Conservation (phyloP, 2,113 vertebrate species). For the Tyrannus savana region DNA sequence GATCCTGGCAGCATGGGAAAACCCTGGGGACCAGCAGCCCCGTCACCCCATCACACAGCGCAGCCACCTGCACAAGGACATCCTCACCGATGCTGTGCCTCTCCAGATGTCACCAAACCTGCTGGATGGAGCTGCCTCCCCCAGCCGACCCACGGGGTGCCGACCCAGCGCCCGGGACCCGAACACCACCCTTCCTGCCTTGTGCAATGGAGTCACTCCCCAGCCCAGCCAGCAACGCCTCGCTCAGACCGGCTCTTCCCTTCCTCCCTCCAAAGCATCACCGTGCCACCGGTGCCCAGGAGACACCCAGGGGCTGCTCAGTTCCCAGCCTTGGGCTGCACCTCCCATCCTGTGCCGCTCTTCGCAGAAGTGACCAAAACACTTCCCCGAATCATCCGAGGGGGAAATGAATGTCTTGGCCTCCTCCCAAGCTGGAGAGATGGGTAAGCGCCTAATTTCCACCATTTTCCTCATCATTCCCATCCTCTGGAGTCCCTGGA, state of each 20-base stretch:
- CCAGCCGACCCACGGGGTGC: rapidly evolving
- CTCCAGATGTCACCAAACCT: not conserved
- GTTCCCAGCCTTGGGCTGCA: not conserved
- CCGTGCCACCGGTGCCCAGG: rapidly evolving
- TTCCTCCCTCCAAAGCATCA: not conserved
- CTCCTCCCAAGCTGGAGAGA: not conserved
- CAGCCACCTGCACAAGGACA: rapidly evolving
- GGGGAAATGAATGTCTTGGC: not conserved
- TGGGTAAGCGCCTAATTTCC: not conserved
- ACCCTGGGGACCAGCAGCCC: not conserved
- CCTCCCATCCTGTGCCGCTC: constrained; percentile 22
- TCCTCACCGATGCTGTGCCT: not conserved
- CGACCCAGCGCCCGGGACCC: not conserved
- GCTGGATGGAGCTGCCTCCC: not conserved
- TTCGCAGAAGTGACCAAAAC: not conserved
- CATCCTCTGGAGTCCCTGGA: not conserved
- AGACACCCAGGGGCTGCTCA: not conserved
- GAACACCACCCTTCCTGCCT: constrained; percentile 34
- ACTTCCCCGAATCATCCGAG: not conserved
- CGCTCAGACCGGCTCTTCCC: not conserved
- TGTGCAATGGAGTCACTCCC: not conserved
- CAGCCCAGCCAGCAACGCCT: not conserved
- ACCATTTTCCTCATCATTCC: not conserved
- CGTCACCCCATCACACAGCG: not conserved
- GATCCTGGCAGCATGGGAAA: not conserved